Percentiles rank a stretch among this genome's conserved stretches.
These are phyloP conservation scores for Sicus ferrugineus DNA, from an alignment of 2,888 invertebrate genomes.

Conservation along the genomic window DNA sequence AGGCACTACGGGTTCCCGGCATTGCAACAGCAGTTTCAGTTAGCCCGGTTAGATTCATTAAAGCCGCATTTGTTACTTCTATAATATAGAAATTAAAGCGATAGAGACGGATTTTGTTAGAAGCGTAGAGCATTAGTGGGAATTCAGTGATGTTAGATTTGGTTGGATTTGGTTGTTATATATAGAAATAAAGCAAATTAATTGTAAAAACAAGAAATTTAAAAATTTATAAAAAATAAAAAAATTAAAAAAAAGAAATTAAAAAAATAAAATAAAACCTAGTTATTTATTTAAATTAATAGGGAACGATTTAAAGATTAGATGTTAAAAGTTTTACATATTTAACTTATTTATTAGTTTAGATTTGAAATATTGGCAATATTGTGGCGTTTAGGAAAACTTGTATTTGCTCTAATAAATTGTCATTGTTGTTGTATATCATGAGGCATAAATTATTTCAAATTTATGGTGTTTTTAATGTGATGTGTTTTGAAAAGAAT, in stretches of 20 bases:
- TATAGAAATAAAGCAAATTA: not conserved
- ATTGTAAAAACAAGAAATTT: not conserved
- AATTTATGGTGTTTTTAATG: too few relatives aligned
- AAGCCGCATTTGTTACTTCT: not conserved
- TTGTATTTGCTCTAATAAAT: not conserved
- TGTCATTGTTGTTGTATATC: too few relatives aligned
- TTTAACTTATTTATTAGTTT: too few relatives aligned
- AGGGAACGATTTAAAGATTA: too few relatives aligned
- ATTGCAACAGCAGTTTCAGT: not conserved
- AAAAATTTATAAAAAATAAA: not conserved
- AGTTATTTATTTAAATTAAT: too few relatives aligned
- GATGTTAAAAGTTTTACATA: too few relatives aligned
- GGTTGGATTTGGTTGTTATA: not conserved
- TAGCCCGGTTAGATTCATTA: not conserved
- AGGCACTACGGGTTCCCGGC: not conserved
- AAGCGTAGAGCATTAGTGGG: constrained; percentile 9
- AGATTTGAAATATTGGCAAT: not conserved
- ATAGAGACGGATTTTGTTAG: constrained; percentile 8
- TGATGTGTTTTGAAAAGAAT: too few relatives aligned
- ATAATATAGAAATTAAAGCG: not conserved
- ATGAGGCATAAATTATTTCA: too few relatives aligned
- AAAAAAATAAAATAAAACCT: not conserved
- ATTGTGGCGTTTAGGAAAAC: constrained; percentile 1
- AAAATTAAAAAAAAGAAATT: not conserved
- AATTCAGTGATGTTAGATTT: too few relatives aligned